Base-by-base conservation (phyloP, 2,888 invertebrate species). In the Drosophila rubida region DNA sequence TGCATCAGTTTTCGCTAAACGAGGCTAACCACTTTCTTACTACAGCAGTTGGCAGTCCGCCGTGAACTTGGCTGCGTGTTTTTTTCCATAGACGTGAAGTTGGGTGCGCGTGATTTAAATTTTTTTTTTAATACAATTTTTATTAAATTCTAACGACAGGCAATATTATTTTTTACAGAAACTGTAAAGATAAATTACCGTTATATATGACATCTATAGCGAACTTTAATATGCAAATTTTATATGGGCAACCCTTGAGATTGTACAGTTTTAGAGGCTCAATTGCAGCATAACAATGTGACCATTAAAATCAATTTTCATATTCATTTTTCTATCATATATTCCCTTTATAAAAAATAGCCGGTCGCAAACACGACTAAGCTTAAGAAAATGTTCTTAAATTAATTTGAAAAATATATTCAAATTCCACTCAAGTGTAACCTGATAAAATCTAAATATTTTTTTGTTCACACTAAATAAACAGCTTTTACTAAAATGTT, bases 1-100 rank as follows among this genome's bases (percentile, higher is more conserved):
- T 51, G 57, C 69, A 65, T 61, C 55, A 58, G 32, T 64, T 58
- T 76, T 76, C 76, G 76, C 49, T 50, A 42, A 66, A 66, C 46
- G 60, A 57, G 32, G 50, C 62, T 76, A 60, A 16, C 75, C 73
- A 74, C 73, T 62, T 35, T 11, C 5, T 4, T 3, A n/a, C 4
- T 5, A 32, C 5, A 8, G 14, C 9, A 65, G 58, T 49, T 41
- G 63, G 27, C 46, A 61, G 72, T 6, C 3, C 44, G 0, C 23
- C 25, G 13, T 35, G 23, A 74, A 62, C 58, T 62, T 72, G 35
- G 77, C 54, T 23, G 57, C 27, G 4, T 19, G 37, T 44, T 27
- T 9, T 9, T 22, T 51, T 11, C 7, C 5, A 13, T 19, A 8
- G 2, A 37, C 27, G 4, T 37, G 25, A 74, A 55, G 45, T 41